phyloP scores from a whole-genome alignment of 2,797 vertebrate species.

The Peromyscus aztecus region DNA sequence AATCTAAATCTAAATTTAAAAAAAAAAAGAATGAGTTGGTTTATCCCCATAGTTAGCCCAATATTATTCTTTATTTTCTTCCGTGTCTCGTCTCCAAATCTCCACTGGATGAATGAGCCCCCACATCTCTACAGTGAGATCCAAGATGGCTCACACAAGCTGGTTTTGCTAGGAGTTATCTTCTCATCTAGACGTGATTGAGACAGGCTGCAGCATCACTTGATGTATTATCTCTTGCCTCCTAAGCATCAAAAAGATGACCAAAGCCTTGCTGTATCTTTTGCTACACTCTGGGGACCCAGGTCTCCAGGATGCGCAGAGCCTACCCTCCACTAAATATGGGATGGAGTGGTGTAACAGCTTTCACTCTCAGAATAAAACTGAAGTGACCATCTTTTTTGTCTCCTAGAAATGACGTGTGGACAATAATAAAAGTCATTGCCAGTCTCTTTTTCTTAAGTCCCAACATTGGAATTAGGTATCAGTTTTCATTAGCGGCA shows the following conservation, averaged over 20 bases:
- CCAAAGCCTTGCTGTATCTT: background rate
- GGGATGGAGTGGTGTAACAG: no score
- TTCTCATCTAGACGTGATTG: no score
- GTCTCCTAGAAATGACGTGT: background rate
- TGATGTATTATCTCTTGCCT: background rate
- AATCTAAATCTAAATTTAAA: background rate
- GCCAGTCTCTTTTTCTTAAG: background rate
- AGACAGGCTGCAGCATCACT: background rate
- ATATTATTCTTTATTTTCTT: background rate
- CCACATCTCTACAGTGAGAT: background rate
- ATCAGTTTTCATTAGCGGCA: conserved; percentile 30
- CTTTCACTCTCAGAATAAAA: background rate
- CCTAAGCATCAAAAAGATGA: background rate
- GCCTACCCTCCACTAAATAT: background rate
- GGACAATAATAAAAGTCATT: background rate
- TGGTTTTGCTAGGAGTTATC: no score
- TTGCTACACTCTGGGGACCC: background rate
- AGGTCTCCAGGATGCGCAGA: background rate
- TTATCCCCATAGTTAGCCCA: background rate
- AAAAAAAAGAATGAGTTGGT: background rate
- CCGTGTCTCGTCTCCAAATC: background rate
- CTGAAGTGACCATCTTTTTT: background rate
- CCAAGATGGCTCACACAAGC: background rate
- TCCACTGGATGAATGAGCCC: background rate
- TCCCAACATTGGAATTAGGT: conserved; percentile 7